Base-by-base conservation (phyloP, 2,113 vertebrate species). In the Saccopteryx leptura region DNA sequence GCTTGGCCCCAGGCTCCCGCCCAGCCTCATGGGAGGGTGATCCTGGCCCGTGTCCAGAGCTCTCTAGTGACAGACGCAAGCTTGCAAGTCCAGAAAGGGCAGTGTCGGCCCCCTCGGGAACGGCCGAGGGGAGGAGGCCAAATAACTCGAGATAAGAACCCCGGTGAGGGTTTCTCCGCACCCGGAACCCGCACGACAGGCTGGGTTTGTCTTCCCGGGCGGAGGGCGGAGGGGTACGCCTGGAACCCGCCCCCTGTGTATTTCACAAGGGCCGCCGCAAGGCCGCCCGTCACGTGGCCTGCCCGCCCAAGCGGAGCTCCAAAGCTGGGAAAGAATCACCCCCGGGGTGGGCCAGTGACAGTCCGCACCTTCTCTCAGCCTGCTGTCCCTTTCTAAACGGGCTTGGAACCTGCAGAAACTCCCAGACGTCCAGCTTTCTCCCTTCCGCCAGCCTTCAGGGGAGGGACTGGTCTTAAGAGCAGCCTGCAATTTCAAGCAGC, bases 241-340 rank as follows among this genome's bases (percentile, higher is more conserved):
- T 7, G 63, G 39, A 69, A 24, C 87, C 76, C 56, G 26, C 92
- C 50, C 46, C 4, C 0, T 9, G 81, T 31, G n/a, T 9, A 2
- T 52, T 54, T 72, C 33, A 4, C 65, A 0, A 13, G 63, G 46
- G 63, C 9, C 28, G n/a, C 10, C 18, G 7, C 21, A 46, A 91
- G 0, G 0, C 0, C 0, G 26, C 65, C 0, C 0, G 33, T 56
- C 58, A 1, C 75, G 28, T 12, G 58, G 50, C 46, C 28, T 18
- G 74, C 66, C 61, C 39, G 13, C 39, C 28, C 26, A 6, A 9
- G 58, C 58, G 54, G 74, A 12, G 46, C 76, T 48, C 72, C 46
- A 15, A 26, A 63, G 71, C 52, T 75, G 7, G 33, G n/a, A 19
- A 66, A 50, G 39, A 7, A 23, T 23, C 18, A 1, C 31, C 54